These are phyloP conservation scores for Nomada ruficornis DNA, from an alignment of 2,888 invertebrate genomes.

Conservation along the genomic window DNA sequence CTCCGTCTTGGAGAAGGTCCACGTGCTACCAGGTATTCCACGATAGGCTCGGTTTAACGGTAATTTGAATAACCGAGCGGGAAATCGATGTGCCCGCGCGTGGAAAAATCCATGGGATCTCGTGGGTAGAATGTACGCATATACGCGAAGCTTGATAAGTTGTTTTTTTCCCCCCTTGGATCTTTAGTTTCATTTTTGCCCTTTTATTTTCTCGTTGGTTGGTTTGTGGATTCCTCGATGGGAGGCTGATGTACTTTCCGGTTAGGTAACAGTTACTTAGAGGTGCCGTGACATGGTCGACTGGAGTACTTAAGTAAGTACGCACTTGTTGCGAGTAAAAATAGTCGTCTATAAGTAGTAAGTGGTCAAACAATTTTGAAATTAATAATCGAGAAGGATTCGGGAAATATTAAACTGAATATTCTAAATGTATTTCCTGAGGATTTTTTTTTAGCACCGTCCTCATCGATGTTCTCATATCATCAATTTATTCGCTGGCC, in stretches of 20 bases:
- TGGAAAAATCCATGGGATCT: constrained; percentile 21
- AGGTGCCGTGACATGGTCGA: background rate
- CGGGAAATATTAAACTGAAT: too few relatives aligned
- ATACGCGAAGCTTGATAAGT: constrained; percentile 16
- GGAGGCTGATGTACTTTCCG: background rate
- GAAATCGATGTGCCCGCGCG: constrained; percentile 21
- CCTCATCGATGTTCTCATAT: too few relatives aligned
- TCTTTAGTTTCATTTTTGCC: background rate
- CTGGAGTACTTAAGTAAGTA: background rate
- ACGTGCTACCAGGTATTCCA: constrained; percentile 34
- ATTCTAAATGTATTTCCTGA: too few relatives aligned
- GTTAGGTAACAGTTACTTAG: constrained; percentile 15
- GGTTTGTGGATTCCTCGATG: constrained; percentile 2
- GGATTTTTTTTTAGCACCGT: too few relatives aligned
- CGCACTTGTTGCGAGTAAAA: too few relatives aligned
- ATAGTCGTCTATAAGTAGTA: too few relatives aligned
- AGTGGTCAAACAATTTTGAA: too few relatives aligned
- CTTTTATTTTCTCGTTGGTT: background rate
- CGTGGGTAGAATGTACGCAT: constrained; percentile 2
- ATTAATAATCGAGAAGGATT: too few relatives aligned
- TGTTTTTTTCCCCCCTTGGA: background rate
- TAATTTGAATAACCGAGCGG: constrained; percentile 41
- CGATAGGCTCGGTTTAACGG: constrained; percentile 33
- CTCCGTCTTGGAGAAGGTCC: constrained; percentile 8
- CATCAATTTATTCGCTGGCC: too few relatives aligned